phyloP scores from a whole-genome alignment of 2,888 invertebrate genomes.

The Drosophila paranaensis region DNA sequence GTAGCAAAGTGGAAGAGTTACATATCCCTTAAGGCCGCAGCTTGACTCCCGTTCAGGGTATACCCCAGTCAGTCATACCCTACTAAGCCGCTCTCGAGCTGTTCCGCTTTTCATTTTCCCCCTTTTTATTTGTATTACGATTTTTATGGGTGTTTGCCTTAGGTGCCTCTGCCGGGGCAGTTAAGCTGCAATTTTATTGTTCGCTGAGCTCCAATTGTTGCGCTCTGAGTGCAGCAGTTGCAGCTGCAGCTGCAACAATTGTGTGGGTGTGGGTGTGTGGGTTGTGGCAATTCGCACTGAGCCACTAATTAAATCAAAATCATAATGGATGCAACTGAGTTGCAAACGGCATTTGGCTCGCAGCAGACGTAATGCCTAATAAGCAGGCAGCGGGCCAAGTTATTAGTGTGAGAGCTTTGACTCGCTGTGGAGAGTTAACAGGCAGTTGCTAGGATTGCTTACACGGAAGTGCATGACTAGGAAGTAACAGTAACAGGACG shows the following conservation, averaged over 20 bases:
- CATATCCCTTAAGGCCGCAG: background rate
- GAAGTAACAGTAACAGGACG: background rate
- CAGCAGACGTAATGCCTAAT: background rate
- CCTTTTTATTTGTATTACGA: background rate
- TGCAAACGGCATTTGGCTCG: conserved; percentile 8
- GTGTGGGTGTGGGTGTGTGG: background rate
- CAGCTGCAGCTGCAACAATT: conserved; percentile 7
- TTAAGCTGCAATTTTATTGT: conserved; percentile 25
- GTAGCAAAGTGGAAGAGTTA: too few species aligned
- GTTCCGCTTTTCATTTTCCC: background rate
- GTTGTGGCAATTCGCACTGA: conserved; percentile 16
- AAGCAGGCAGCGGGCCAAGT: background rate
- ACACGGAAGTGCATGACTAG: background rate
- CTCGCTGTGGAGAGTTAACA: background rate
- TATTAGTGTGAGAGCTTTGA: conserved; percentile 1
- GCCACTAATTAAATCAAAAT: conserved; percentile 60
- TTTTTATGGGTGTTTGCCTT: conserved; percentile 16
- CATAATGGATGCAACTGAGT: conserved; percentile 8
- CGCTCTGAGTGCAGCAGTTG: conserved; percentile 23
- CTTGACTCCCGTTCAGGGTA: background rate
- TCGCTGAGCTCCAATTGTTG: conserved; percentile 3
- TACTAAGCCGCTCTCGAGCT: background rate
- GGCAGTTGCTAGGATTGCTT: background rate
- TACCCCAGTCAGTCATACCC: background rate
- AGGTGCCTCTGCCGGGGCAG: conserved; percentile 40